phyloP scores from a whole-genome alignment of 2,888 invertebrate species.

The Oasisia sp. region DNA sequence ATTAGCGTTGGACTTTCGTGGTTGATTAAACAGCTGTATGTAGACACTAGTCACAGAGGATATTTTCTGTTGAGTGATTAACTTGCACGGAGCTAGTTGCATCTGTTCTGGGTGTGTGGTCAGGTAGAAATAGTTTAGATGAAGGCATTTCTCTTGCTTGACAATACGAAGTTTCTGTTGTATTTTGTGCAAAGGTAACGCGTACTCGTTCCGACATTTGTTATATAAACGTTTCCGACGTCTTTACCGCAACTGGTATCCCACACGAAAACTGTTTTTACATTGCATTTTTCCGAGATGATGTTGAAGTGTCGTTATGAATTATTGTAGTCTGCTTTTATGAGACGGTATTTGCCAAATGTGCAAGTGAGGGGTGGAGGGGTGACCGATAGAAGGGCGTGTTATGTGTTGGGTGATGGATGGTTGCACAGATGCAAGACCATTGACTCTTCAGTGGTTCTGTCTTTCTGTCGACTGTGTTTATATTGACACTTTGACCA shows the following conservation, averaged over 20 bases:
- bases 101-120: not conserved
- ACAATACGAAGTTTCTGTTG: not conserved
- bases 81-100: not conserved
- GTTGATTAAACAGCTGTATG: not conserved
- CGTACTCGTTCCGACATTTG: not conserved
- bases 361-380: not conserved
- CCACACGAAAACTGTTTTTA: not conserved
- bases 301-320: not conserved
- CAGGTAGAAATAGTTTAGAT: slow-evolving; percentile 13
- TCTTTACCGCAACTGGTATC: not conserved
- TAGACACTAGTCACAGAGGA: not conserved
- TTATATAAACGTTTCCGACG: not conserved
- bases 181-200: not conserved
- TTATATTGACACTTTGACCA: not conserved
- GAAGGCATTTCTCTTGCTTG: slow-evolving; percentile 7
- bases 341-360: not conserved
- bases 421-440: not conserved
- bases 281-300: not conserved
- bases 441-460: not conserved
- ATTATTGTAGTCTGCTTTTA: not conserved
- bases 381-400: not conserved
- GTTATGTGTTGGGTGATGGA: not conserved
- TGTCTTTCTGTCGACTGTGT: not conserved
- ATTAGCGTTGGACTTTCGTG: not conserved
- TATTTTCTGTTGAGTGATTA: not conserved